Conservation (phyloP, 1,140 invertebrate genomes). For the Drusus annulatus region DNA sequence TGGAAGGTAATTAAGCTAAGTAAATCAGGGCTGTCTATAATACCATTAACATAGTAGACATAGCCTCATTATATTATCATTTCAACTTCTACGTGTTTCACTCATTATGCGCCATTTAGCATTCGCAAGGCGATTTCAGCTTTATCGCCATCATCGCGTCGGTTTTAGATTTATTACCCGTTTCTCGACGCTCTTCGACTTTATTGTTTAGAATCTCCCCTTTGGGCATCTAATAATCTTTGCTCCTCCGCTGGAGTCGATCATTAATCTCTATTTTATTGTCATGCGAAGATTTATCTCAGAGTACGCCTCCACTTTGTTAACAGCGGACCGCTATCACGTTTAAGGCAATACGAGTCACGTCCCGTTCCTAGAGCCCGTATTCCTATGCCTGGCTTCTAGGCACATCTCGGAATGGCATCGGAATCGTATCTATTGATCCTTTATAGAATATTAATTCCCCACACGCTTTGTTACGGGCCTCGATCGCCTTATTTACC, state of each 20-base stretch:
- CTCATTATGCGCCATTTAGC: neutral
- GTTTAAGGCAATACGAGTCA: constrained; percentile 26
- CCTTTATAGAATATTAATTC: neutral
- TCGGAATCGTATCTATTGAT: neutral
- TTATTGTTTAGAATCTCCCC: constrained; percentile 26
- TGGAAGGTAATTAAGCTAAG: too few relatives aligned
- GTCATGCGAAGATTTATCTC: constrained; percentile 30
- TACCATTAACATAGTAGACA: too few relatives aligned
- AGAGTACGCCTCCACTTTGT: constrained; percentile 8
- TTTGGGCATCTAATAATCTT: constrained; percentile 15
- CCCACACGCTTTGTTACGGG: neutral
- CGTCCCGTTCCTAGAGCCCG: constrained; percentile 1
- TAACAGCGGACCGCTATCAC: constrained; percentile 3
- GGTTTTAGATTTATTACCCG: neutral
- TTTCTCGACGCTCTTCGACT: neutral
- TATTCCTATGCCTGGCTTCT: neutral
- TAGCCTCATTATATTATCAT: too few relatives aligned
- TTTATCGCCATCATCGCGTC: neutral
- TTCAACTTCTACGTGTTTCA: too few relatives aligned
- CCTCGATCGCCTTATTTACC: too few relatives aligned
- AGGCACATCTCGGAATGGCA: constrained; percentile 6
- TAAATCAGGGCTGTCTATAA: too few relatives aligned
- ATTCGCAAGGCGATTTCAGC: constrained; percentile 16
- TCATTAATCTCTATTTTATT: constrained; percentile 37
- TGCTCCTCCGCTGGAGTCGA: neutral